Conservation (phyloP, 1,140 invertebrate genomes). For the Caenorhabditis briggsae region DNA sequence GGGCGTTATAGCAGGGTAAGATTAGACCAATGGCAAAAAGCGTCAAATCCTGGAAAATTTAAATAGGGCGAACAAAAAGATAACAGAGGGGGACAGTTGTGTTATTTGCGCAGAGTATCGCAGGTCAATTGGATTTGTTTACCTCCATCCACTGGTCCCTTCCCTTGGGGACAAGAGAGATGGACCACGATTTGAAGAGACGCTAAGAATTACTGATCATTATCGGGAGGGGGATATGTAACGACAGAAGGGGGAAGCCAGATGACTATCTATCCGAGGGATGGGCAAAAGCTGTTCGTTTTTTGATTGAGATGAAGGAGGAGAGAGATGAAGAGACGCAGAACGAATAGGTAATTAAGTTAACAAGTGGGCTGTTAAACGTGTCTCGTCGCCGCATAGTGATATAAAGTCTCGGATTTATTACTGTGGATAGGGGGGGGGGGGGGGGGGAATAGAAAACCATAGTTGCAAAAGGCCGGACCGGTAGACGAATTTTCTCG, state of each 20-base stretch:
- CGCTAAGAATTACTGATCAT: conserved; percentile 9
- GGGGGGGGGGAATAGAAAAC: too few relatives aligned
- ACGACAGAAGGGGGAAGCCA: conserved; percentile 1
- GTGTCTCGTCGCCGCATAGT: background rate
- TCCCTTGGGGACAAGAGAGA: background rate
- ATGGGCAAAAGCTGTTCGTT: conserved; percentile 7
- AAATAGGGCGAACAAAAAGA: too few relatives aligned
- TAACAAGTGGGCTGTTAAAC: conserved; percentile 14
- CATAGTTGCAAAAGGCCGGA: too few relatives aligned
- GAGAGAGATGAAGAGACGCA: background rate
- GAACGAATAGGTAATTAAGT: background rate
- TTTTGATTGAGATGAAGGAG: background rate
- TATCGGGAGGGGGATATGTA: background rate
- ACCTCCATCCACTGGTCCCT: background rate
- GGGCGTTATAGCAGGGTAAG: too few relatives aligned
- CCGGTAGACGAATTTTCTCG: too few relatives aligned
- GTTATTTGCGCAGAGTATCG: background rate
- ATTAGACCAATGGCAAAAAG: too few relatives aligned
- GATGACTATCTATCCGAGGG: background rate
- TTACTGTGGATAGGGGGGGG: too few relatives aligned
- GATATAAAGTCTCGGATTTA: too few relatives aligned
- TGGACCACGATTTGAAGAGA: background rate
- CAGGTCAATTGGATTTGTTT: conserved; percentile 34
- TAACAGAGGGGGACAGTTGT: background rate
- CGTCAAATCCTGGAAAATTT: too few relatives aligned